phyloP scores from a whole-genome alignment of 2,888 invertebrate genomes.

The Sphinx pinastri region DNA sequence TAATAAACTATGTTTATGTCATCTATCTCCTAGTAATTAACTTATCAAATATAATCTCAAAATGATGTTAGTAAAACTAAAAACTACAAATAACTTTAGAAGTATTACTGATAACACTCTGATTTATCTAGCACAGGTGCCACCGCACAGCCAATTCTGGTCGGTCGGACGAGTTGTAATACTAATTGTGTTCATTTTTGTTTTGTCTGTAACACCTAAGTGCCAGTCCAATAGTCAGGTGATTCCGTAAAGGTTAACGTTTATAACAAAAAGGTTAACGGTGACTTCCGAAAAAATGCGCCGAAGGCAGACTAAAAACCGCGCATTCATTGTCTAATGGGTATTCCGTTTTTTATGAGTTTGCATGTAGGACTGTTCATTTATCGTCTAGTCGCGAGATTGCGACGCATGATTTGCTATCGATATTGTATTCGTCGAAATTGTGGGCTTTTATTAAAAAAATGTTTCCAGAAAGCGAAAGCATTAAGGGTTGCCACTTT shows the following conservation, averaged over 20 bases:
- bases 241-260: constrained; percentile 8
- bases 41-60: no score
- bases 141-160: background rate
- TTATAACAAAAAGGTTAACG: constrained; percentile 2
- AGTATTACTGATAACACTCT: no score
- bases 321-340: background rate
- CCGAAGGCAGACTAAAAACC: background rate
- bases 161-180: background rate
- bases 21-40: no score
- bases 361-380: background rate
- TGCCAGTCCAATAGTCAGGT: background rate
- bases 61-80: no score
- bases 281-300: background rate
- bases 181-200: background rate
- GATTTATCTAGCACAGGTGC: background rate
- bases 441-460: background rate
- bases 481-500: no score
- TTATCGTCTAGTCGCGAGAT: background rate
- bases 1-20: no score
- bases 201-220: background rate
- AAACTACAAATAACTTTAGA: no score
- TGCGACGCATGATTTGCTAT: background rate
- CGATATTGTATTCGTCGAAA: constrained; percentile 1
- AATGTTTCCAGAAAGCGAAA: background rate
- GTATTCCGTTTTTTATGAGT: background rate